Conservation (phyloP, 2,797 vertebrate genomes). For the Xerus rutilus region DNA sequence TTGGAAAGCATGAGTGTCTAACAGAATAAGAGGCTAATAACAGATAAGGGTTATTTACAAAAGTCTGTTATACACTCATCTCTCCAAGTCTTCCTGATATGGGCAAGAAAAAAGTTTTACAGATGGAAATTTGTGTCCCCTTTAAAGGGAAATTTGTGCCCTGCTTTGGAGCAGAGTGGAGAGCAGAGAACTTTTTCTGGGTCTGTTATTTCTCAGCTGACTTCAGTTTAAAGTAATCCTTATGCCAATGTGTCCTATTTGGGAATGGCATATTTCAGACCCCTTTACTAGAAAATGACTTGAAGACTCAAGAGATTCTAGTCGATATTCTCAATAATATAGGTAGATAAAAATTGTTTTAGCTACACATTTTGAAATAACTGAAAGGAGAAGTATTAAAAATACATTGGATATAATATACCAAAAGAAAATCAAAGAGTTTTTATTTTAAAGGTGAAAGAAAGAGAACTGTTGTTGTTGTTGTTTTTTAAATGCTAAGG, state of each 20-base stretch:
- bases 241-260: neutral
- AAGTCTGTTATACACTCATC: neutral
- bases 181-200: neutral
- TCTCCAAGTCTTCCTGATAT: neutral
- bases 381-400: conserved; percentile 22
- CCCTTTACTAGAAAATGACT: conserved; percentile 15
- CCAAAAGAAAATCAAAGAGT: conserved; percentile 43
- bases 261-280: neutral
- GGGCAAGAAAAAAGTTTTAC: neutral
- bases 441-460: neutral
- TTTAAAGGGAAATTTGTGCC: neutral
- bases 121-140: neutral
- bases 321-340: neutral
- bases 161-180: neutral
- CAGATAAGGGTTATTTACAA: neutral
- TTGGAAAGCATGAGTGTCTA: neutral
- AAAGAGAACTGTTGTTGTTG: neutral
- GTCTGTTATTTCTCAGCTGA: neutral
- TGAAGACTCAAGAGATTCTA: neutral
- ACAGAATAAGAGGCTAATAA: neutral
- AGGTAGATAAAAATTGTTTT: neutral
- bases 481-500: conserved; percentile 36
- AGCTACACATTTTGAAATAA: neutral
- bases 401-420: neutral
- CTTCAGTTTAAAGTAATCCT: neutral